These are phyloP conservation scores for Nesoenas mayeri DNA, from an alignment of 2,113 vertebrate species.

Conservation along the genomic window DNA sequence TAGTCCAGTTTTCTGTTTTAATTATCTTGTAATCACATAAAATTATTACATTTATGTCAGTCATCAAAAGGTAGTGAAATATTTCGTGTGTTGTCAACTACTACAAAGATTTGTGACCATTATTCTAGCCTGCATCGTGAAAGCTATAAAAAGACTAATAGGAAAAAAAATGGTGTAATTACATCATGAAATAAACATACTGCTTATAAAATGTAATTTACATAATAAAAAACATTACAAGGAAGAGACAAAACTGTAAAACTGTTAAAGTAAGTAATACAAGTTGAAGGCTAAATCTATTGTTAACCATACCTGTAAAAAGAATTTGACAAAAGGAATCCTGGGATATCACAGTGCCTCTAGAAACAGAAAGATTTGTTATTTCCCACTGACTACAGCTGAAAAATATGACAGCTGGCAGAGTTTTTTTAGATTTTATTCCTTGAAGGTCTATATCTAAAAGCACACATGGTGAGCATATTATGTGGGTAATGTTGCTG, in stretches of 20 bases:
- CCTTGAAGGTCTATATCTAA: not conserved
- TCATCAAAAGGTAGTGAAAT: not conserved
- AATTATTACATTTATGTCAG: not conserved
- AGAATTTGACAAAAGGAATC: not conserved
- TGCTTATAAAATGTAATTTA: constrained; percentile 5
- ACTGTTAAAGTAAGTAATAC: not conserved
- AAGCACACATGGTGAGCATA: not conserved
- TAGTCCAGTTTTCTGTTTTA: not conserved
- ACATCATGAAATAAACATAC: not conserved
- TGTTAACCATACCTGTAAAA: not conserved
- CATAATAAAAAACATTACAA: not conserved
- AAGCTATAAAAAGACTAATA: constrained; percentile 8
- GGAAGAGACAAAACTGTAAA: not conserved
- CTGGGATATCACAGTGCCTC: not conserved
- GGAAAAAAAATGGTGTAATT: not conserved
- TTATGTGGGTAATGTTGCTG: not conserved
- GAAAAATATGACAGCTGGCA: fast-evolving
- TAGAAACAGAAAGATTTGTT: not conserved
- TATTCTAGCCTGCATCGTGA: not conserved
- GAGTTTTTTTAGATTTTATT: not conserved
- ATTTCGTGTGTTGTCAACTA: not conserved
- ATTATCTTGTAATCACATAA: not conserved
- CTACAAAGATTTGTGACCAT: not conserved
- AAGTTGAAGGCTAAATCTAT: not conserved
- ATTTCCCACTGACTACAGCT: not conserved